A percentile compares a stretch with the other conserved stretches of the same genome.
These are phyloP conservation scores for Caenorhabditis brenneri DNA, from an alignment of 1,140 invertebrate genomes.

Conservation along the genomic window DNA sequence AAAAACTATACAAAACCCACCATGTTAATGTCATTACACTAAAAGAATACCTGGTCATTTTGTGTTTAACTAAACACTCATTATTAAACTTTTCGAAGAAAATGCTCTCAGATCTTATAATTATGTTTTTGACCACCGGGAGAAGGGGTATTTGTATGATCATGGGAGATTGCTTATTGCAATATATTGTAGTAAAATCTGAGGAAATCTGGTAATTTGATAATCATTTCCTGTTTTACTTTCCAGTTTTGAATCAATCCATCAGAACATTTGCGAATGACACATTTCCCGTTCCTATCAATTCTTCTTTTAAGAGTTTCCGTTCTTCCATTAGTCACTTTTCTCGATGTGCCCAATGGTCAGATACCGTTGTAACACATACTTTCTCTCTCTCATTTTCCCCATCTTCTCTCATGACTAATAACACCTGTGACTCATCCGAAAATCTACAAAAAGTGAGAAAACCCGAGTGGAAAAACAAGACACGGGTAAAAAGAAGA, in stretches of 20 bases:
- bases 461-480: too few relatives aligned
- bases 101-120: not conserved
- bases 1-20: constrained; percentile 10
- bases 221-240: not conserved
- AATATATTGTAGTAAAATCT: not conserved
- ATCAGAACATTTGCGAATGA: not conserved
- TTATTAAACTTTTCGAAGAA: not conserved
- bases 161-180: too few relatives aligned
- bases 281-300: not conserved
- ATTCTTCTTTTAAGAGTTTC: not conserved
- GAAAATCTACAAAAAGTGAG: not conserved
- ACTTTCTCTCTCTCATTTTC: not conserved
- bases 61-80: not conserved
- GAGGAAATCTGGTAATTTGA: not conserved
- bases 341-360: constrained; percentile 3
- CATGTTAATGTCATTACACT: constrained; percentile 26
- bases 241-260: not conserved
- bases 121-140: not conserved
- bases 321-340: constrained; percentile 41
- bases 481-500: not conserved
- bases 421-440: constrained; percentile 30
- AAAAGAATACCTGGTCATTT: constrained; percentile 9
- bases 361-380: constrained; percentile 29
- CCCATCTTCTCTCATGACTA: constrained; percentile 22
- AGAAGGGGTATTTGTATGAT: too few relatives aligned